These are phyloP conservation scores for Tragulus kanchil DNA, from an alignment of 2,113 vertebrate genomes.

Conservation along the genomic window DNA sequence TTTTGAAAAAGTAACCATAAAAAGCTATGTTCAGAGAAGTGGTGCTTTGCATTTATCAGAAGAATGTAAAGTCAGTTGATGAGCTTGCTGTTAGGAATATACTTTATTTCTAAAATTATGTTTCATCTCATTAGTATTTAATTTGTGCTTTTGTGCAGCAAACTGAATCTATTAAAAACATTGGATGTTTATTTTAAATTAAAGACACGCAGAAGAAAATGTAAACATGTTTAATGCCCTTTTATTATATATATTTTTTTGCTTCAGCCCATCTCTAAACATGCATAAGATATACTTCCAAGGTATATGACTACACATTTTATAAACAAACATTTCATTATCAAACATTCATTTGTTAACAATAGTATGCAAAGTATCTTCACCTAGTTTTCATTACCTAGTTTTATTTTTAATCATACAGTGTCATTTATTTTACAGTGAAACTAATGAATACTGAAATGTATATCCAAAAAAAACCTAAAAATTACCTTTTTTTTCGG, in stretches of 20 bases:
- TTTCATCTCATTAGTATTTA: conserved; percentile 49
- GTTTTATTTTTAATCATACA: neutral
- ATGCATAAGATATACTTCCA: conserved; percentile 13
- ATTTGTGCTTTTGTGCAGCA: conserved; percentile 36
- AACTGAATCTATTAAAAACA: conserved; percentile 18
- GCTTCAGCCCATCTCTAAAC: neutral
- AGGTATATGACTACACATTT: neutral
- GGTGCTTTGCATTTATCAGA: conserved; percentile 44
- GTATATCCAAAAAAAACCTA: neutral
- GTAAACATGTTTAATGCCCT: neutral
- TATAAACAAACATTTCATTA: conserved; percentile 33
- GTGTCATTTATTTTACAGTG: conserved; percentile 18
- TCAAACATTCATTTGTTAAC: conserved; percentile 28
- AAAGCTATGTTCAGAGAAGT: conserved; percentile 67
- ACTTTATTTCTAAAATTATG: conserved; percentile 51
- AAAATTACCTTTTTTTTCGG: too few species aligned
- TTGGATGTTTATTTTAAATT: conserved; percentile 44
- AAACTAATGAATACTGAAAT: conserved; percentile 37
- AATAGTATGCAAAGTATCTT: neutral
- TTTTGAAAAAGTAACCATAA: conserved; percentile 74
- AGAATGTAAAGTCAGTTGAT: conserved; percentile 57
- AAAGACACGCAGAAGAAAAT: conserved; percentile 17
- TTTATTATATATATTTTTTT: conserved; percentile 8
- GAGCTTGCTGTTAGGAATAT: conserved; percentile 59
- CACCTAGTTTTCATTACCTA: neutral